Evolutionary conservation across 1,140 invertebrate species (phyloP).

Genomic region (Drosophila micromelanica): DNA sequence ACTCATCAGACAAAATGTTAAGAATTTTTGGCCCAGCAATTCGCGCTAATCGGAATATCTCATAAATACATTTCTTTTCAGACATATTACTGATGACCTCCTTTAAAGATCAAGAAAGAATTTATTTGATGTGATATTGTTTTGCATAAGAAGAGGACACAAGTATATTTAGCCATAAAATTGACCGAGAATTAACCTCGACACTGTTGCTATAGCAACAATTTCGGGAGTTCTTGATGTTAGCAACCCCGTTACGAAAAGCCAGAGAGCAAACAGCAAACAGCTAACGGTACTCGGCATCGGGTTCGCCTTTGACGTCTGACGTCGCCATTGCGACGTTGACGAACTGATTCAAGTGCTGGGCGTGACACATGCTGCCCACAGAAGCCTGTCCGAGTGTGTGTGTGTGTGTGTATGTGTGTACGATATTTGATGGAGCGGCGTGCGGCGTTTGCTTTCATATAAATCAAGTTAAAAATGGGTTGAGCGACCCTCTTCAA

Average conservation of each 20-base stretch:
- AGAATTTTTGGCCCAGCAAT: too few relatives aligned
- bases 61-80: too few relatives aligned
- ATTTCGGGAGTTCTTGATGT: background rate
- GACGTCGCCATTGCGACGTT: conserved; percentile 7
- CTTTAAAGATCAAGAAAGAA: too few relatives aligned
- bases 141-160: background rate
- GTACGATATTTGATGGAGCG: background rate
- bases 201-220: background rate
- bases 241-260: conserved; percentile 1
- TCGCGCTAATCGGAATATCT: too few relatives aligned
- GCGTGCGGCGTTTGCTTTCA: conserved; percentile 19
- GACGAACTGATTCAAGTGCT: conserved; percentile 46
- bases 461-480: conserved; percentile 74
- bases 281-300: background rate
- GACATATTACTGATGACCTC: too few relatives aligned
- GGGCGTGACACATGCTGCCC: conserved; percentile 67
- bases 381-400: conserved; percentile 23
- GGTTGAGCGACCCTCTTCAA: conserved; percentile 73
- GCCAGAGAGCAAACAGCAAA: conserved; percentile 28
- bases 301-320: conserved; percentile 11
- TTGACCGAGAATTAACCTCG: conserved; percentile 34
- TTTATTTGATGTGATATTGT: background rate
- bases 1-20: too few relatives aligned
- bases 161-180: conserved; percentile 17
- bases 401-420: background rate